Conservation (phyloP, 2,888 invertebrate species). For the Syrphus vitripennis region DNA sequence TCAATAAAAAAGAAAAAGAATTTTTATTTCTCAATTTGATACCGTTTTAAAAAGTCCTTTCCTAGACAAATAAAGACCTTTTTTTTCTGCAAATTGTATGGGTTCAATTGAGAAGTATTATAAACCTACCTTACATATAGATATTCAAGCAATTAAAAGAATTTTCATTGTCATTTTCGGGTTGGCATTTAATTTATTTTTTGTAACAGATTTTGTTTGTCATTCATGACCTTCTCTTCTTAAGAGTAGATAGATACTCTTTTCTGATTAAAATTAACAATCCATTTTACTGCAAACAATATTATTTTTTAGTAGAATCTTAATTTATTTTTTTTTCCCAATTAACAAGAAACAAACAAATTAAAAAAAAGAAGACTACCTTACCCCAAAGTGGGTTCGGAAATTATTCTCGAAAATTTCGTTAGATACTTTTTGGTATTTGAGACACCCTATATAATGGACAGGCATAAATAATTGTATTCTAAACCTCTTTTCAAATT, state of each 20-base stretch:
- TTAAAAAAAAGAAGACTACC: not conserved
- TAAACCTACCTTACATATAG: too few relatives aligned
- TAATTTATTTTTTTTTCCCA: not conserved
- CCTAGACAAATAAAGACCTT: not conserved
- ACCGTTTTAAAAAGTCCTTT: not conserved
- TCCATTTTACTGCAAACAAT: constrained; percentile 3
- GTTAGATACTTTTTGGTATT: too few relatives aligned
- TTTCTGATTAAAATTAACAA: constrained; percentile 19
- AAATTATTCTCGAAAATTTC: not conserved
- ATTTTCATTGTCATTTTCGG: not conserved
- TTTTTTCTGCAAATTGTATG: not conserved
- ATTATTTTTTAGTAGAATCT: not conserved
- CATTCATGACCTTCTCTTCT: not conserved
- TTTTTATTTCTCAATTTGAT: not conserved
- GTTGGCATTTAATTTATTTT: not conserved
- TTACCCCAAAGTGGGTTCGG: not conserved
- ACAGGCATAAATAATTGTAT: too few relatives aligned
- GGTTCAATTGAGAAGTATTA: too few relatives aligned
- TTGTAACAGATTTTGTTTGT: not conserved
- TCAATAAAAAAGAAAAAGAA: not conserved
- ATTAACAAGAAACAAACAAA: not conserved
- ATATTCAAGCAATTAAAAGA: not conserved
- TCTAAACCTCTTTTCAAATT: too few relatives aligned
- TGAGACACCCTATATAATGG: too few relatives aligned
- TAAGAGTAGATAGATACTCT: not conserved